phyloP scores from a whole-genome alignment of 2,113 vertebrate species.

The Myocastor coypus region DNA sequence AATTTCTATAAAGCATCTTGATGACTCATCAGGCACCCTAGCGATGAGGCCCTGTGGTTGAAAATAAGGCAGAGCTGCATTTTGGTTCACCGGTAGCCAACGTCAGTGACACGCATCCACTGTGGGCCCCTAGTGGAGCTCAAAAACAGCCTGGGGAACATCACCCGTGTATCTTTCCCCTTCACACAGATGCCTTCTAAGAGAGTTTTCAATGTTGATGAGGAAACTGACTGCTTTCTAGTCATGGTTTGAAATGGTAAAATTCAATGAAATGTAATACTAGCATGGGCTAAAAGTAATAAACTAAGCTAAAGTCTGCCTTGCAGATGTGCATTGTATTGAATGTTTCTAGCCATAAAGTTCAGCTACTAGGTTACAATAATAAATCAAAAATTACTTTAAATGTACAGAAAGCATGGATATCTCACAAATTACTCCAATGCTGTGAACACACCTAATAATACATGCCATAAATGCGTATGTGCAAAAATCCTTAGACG shows the following conservation, averaged over 20 bases:
- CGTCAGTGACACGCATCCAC: not conserved
- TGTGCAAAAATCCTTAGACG: conserved; percentile 41
- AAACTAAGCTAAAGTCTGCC: not conserved
- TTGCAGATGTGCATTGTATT: not conserved
- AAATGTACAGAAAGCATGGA: not conserved
- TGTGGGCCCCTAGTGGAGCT: not conserved
- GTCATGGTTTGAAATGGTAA: not conserved
- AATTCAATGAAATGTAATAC: not conserved
- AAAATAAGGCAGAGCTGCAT: too few species aligned
- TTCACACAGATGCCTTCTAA: not conserved
- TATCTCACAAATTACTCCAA: conserved; percentile 46
- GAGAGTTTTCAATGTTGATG: not conserved
- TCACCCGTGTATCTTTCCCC: not conserved
- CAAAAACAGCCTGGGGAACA: not conserved
- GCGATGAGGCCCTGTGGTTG: not conserved
- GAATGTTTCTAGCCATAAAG: conserved; percentile 24
- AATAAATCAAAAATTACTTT: conserved; percentile 53
- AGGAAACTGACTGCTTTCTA: not conserved
- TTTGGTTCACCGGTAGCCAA: not conserved
- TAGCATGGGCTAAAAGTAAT: not conserved
- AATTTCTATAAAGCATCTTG: not conserved
- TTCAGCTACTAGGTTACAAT: conserved; percentile 5
- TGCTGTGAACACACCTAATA: conserved; percentile 8
- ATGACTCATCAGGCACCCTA: not conserved
- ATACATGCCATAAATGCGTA: not conserved